Evolutionary conservation across 2,113 vertebrate genomes (phyloP).

Genomic region (Xiphophorus couchianus): DNA sequence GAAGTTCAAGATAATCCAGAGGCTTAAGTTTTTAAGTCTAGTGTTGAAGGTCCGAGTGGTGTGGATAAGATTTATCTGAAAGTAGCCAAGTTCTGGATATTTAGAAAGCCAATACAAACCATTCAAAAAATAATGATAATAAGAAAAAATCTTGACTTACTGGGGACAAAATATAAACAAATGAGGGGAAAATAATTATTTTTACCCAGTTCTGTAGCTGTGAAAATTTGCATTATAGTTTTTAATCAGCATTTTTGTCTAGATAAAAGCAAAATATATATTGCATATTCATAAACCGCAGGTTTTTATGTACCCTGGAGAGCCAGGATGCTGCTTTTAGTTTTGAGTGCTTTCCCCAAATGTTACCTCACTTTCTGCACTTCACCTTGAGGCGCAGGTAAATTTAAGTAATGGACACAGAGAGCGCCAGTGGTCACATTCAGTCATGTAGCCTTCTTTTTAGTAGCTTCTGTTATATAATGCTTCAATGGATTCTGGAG

Average conservation of each 20-base stretch:
- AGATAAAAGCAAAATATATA: background rate
- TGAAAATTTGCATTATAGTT: background rate
- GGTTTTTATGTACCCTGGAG: background rate
- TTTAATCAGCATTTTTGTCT: background rate
- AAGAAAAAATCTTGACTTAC: no score
- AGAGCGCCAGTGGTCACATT: constrained; percentile 5
- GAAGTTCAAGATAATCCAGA: no score
- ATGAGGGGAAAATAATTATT: no score
- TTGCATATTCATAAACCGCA: background rate
- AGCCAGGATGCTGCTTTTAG: constrained; percentile 14
- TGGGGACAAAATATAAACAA: no score
- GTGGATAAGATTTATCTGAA: no score
- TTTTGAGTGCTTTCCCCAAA: constrained; percentile 32
- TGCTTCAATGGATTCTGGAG: constrained; percentile 7
- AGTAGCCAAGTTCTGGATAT: no score
- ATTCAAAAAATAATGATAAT: no score
- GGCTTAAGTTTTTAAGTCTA: no score
- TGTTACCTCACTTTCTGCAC: background rate
- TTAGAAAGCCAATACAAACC: no score
- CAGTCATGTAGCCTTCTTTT: background rate
- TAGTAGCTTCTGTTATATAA: constrained; percentile 9
- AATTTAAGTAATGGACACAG: constrained; percentile 32
- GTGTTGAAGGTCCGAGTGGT: no score
- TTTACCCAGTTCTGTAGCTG: no score
- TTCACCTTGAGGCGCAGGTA: constrained; percentile 27